Percentiles rank a stretch among this genome's conserved stretches.
These are phyloP conservation scores for Globicephala melas DNA, from an alignment of 2,113 vertebrate genomes.

Conservation along the genomic window DNA sequence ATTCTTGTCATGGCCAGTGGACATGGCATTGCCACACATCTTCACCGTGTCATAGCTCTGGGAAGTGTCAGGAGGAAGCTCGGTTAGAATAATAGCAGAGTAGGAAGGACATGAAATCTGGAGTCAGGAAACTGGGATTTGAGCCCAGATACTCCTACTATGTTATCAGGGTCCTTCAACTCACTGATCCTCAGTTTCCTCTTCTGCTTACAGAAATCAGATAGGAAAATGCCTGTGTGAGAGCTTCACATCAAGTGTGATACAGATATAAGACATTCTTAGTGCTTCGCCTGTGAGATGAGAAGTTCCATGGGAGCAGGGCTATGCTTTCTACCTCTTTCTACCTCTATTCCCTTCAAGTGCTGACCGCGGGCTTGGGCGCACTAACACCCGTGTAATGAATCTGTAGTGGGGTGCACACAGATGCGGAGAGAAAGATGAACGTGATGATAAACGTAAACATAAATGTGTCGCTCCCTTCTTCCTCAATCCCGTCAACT, in stretches of 20 bases:
- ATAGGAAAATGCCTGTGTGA: not conserved
- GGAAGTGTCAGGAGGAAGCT: not conserved
- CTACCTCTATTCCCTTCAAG: not conserved
- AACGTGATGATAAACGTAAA: not conserved
- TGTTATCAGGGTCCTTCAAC: not conserved
- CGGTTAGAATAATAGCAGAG: not conserved
- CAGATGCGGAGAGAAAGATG: not conserved
- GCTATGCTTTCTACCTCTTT: not conserved
- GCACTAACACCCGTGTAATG: not conserved
- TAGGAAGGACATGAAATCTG: not conserved
- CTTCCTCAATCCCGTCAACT: not conserved
- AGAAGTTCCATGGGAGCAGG: not conserved
- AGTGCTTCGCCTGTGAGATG: not conserved
- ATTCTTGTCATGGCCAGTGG: rapidly evolving
- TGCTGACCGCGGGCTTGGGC: rapidly evolving
- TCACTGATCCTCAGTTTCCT: not conserved
- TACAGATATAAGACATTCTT: not conserved
- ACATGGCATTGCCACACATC: rapidly evolving
- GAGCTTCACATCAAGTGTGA: not conserved
- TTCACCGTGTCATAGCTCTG: not conserved
- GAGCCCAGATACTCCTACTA: not conserved
- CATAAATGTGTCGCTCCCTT: not conserved
- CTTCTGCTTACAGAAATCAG: not conserved
- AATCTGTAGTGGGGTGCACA: not conserved
- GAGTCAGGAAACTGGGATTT: not conserved